phyloP scores from a whole-genome alignment of 92 coral and sea anemone species.

The Siderastrea siderea region DNA sequence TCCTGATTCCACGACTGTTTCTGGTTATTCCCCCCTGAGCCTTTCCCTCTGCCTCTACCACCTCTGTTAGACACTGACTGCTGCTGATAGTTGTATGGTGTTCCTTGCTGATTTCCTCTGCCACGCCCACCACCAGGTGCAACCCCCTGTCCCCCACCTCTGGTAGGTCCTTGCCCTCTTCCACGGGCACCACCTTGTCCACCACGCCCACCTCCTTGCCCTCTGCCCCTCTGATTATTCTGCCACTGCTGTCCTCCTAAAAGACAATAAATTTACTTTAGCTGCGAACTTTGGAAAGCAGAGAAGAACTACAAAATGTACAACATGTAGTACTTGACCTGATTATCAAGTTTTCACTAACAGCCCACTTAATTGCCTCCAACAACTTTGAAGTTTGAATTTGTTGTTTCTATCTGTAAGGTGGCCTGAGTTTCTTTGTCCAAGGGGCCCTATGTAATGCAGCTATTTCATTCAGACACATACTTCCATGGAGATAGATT shows the following conservation, averaged over 20 bases:
- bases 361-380: too few species aligned
- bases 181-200: slow-evolving; percentile 34
- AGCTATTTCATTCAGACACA: too few species aligned
- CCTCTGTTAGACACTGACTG: slow-evolving; percentile 38
- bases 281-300: too few species aligned
- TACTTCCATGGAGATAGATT: too few species aligned
- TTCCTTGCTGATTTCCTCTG: slow-evolving; percentile 47
- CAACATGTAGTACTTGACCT: too few species aligned
- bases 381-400: too few species aligned
- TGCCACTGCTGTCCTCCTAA: slow-evolving; percentile 34
- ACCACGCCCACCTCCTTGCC: slow-evolving; percentile 26
- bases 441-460: too few species aligned
- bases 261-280: background rate
- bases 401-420: too few species aligned
- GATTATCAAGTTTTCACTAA: too few species aligned
- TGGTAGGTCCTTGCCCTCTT: slow-evolving; percentile 10
- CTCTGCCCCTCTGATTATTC: slow-evolving; percentile 24
- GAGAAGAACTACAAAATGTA: too few species aligned
- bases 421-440: too few species aligned
- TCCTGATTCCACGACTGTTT: slow-evolving; percentile 47
- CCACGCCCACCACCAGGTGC: slow-evolving; percentile 57
- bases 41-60: slow-evolving; percentile 53
- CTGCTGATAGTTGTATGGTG: slow-evolving; percentile 8
- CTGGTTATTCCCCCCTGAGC: slow-evolving; percentile 25
- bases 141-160: slow-evolving; percentile 26